phyloP scores from a whole-genome alignment of 2,888 invertebrate species.

The Sesamia inferens region DNA sequence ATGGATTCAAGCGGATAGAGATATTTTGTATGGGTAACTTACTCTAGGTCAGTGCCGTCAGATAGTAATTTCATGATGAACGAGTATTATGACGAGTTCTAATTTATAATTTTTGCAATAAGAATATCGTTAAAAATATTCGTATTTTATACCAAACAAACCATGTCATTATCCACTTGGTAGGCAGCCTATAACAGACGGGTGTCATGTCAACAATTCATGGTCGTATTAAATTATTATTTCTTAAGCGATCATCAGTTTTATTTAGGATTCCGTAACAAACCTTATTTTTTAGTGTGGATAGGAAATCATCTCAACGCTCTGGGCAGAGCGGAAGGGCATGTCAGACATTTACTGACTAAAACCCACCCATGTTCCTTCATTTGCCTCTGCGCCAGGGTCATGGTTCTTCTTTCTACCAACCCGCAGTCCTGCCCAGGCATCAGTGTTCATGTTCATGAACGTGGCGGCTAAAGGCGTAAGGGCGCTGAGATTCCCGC shows the following conservation, averaged over 20 bases:
- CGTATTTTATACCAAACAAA: background rate
- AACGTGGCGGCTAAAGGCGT: too few species aligned
- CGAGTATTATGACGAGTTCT: background rate
- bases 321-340: too few species aligned
- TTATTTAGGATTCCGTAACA: slow-evolving; percentile 3
- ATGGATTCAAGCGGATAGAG: background rate
- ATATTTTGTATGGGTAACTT: slow-evolving; percentile 6
- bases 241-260: background rate
- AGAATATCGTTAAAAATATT: background rate
- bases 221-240: background rate
- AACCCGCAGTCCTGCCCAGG: too few species aligned
- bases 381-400: too few species aligned
- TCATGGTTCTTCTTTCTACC: too few species aligned
- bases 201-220: slow-evolving; percentile 12
- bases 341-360: too few species aligned
- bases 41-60: slow-evolving; percentile 32
- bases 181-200: background rate
- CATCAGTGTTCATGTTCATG: too few species aligned
- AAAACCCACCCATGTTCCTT: too few species aligned
- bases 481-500: too few species aligned
- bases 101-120: background rate
- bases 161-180: slow-evolving; percentile 17
- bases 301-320: too few species aligned
- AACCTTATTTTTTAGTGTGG: background rate
- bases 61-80: slow-evolving; percentile 19